Evolutionary conservation across 2,113 vertebrate species (phyloP).

Genomic region (Sorex fumeus): DNA sequence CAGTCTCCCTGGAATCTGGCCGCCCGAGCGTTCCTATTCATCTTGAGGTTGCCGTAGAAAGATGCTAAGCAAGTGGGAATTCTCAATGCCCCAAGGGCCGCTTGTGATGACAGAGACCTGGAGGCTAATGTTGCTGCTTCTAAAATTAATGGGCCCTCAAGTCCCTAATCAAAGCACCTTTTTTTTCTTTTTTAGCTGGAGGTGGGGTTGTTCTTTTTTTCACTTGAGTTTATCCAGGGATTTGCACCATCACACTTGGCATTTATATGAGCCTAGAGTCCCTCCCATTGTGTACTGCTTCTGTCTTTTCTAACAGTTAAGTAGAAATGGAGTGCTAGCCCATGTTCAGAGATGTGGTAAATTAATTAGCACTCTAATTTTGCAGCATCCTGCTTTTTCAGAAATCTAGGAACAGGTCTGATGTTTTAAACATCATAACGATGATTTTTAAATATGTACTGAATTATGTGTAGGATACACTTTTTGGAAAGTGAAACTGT

Average conservation of each 20-base stretch:
- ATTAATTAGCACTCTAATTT: conserved; percentile 27
- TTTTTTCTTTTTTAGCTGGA: not conserved
- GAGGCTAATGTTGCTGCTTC: conserved; percentile 63
- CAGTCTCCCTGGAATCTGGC: not conserved
- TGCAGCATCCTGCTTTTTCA: conserved; percentile 39
- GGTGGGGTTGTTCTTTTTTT: conserved; percentile 75
- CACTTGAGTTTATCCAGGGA: conserved; percentile 49
- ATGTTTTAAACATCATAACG: conserved; percentile 38
- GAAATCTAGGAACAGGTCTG: not conserved
- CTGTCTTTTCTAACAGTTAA: not conserved
- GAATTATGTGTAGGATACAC: too few species aligned
- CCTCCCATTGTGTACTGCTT: not conserved
- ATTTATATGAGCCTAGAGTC: conserved; percentile 4
- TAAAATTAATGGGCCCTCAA: conserved; percentile 76
- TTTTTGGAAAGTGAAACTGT: conserved; percentile 40
- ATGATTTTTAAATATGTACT: too few species aligned
- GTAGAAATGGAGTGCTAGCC: conserved; percentile 14
- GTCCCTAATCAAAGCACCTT: conserved; percentile 67
- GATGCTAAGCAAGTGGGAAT: conserved; percentile 77
- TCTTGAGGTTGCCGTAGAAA: conserved; percentile 62
- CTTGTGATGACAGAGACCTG: conserved; percentile 53
- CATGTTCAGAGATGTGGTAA: conserved; percentile 5
- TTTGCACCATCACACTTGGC: conserved; percentile 7
- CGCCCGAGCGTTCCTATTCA: not conserved
- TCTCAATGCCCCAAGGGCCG: conserved; percentile 67